These are phyloP conservation scores for Poecilia latipinna DNA, from an alignment of 2,113 vertebrate genomes.

Conservation along the genomic window DNA sequence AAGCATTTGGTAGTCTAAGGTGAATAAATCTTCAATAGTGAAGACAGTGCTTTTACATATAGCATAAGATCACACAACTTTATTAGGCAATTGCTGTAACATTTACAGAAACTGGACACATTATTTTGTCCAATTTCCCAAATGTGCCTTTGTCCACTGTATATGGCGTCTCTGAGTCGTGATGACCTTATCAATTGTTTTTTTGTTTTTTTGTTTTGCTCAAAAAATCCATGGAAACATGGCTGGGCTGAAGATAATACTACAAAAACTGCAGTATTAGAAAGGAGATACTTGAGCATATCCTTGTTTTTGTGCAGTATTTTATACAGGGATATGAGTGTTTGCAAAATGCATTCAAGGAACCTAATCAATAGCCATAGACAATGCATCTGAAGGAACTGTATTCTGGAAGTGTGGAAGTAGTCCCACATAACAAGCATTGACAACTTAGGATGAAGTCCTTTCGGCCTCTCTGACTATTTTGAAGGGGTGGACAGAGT, in stretches of 20 bases:
- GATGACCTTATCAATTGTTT: not conserved
- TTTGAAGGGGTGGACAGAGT: conserved; percentile 42
- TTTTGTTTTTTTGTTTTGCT: not conserved
- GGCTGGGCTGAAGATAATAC: not conserved
- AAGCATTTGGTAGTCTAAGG: not conserved
- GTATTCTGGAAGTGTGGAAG: conserved; percentile 13
- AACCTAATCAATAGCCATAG: not conserved
- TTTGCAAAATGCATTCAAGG: not conserved
- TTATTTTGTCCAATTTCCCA: not conserved
- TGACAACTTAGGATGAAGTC: conserved; percentile 43
- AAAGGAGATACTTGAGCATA: not conserved
- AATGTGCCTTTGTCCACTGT: not conserved
- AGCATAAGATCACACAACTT: not conserved
- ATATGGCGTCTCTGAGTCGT: not conserved
- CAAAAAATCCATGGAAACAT: not conserved
- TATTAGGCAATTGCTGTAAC: not conserved
- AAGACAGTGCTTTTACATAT: not conserved
- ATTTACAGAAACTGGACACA: not conserved
- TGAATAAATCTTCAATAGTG: not conserved
- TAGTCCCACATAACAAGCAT: conserved; percentile 22
- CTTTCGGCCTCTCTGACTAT: conserved; percentile 20
- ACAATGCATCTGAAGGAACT: conserved; percentile 9
- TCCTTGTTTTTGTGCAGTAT: not conserved
- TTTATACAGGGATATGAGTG: not conserved
- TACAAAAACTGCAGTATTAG: not conserved